These are phyloP conservation scores for Enteromius treurensis DNA, from an alignment of 2,797 vertebrate species.

Conservation along the genomic window DNA sequence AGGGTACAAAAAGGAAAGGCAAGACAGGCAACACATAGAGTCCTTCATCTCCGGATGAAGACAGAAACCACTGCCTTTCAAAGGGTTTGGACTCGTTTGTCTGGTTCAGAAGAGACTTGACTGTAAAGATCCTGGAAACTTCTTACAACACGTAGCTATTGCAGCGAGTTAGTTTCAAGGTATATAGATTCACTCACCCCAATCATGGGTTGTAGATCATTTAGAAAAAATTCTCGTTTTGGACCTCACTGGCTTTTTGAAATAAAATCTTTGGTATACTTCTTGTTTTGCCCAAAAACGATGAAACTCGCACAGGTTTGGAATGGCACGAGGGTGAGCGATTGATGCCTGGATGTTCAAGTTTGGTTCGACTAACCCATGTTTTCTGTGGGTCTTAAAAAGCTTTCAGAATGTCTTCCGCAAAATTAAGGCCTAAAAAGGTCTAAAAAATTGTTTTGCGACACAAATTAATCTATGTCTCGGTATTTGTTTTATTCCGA, in stretches of 20 bases:
- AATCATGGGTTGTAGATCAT: neutral
- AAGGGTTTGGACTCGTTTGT: neutral
- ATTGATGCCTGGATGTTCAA: neutral
- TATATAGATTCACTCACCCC: neutral
- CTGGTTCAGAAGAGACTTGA: neutral
- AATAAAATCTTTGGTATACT: neutral
- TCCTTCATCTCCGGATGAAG: conserved; percentile 72
- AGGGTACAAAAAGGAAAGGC: conserved; percentile 73
- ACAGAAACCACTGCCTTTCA: conserved; percentile 36
- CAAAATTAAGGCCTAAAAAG: too few relatives aligned
- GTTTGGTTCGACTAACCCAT: neutral
- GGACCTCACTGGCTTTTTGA: neutral
- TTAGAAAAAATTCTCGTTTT: neutral
- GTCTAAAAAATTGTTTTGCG: neutral
- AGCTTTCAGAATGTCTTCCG: too few relatives aligned
- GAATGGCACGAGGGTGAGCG: neutral
- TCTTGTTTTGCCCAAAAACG: neutral
- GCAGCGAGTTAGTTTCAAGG: neutral
- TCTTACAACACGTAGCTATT: conserved; percentile 8
- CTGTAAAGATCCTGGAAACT: conserved; percentile 2
- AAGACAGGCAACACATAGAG: conserved; percentile 70
- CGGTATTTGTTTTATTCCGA: neutral
- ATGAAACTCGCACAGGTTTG: neutral
- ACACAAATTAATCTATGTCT: neutral
- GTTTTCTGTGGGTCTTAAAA: too few relatives aligned